Evolutionary conservation across 2,113 vertebrate species (phyloP).

Genomic region (Lynx canadensis): DNA sequence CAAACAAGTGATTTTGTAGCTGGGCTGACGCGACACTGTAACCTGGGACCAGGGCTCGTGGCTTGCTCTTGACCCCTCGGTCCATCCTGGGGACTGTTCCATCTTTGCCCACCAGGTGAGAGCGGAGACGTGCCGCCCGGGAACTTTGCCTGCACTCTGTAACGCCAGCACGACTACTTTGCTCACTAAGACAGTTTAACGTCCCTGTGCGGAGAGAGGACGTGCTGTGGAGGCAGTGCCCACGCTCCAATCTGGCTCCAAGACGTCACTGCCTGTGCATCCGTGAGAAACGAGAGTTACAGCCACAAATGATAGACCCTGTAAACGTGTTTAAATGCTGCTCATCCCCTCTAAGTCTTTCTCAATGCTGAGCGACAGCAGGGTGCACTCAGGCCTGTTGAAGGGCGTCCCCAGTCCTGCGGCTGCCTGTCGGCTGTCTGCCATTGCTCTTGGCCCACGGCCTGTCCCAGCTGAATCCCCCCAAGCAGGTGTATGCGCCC

Average conservation of each 20-base stretch:
- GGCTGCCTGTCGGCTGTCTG: too few species aligned
- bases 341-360: background rate
- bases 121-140: background rate
- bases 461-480: accelerated
- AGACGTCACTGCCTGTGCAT: background rate
- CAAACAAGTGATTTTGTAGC: background rate
- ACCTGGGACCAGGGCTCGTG: accelerated
- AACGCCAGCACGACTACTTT: too few species aligned
- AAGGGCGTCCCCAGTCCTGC: background rate
- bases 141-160: background rate
- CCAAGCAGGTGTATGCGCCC: too few species aligned
- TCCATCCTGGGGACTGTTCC: background rate
- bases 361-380: background rate
- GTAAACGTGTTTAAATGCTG: background rate
- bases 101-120: background rate
- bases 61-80: background rate
- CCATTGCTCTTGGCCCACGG: too few species aligned
- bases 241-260: background rate
- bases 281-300: background rate
- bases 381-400: background rate
- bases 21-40: background rate
- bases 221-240: background rate
- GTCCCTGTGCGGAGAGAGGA: background rate
- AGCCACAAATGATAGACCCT: background rate
- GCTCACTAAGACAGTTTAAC: accelerated